Conservation (phyloP, 2,888 invertebrate species). For the Crematogaster levior region DNA sequence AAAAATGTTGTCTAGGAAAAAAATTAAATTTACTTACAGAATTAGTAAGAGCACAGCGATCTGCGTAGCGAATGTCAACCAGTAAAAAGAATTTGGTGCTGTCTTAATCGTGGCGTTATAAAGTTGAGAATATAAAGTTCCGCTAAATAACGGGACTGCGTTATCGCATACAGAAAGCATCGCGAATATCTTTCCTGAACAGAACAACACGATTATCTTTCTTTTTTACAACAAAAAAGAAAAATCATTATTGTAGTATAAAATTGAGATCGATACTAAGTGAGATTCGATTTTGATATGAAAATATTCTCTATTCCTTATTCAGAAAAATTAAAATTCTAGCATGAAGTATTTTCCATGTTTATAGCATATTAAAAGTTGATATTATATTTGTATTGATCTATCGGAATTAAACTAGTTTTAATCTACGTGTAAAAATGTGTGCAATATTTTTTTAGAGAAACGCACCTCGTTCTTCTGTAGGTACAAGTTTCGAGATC, state of each 20-base stretch:
- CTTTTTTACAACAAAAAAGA: neutral
- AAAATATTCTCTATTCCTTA: too few species aligned
- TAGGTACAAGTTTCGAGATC: slow-evolving; percentile 92
- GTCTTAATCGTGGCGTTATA: slow-evolving; percentile 90
- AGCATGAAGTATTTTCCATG: neutral
- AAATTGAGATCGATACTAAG: slow-evolving; percentile 4
- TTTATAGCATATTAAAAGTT: neutral
- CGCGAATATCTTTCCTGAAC: slow-evolving; percentile 91
- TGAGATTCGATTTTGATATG: neutral
- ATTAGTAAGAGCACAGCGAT: slow-evolving; percentile 89
- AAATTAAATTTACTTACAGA: slow-evolving; percentile 88
- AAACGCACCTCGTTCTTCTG: slow-evolving; percentile 89
- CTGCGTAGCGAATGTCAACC: slow-evolving; percentile 91
- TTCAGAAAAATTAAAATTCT: neutral
- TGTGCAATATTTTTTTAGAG: neutral
- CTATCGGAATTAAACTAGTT: neutral
- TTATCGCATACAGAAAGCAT: slow-evolving; percentile 93
- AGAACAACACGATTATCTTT: neutral
- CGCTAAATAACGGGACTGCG: slow-evolving; percentile 91
- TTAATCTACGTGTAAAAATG: neutral
- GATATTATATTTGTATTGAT: neutral
- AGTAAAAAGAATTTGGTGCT: slow-evolving; percentile 89
- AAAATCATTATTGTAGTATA: neutral
- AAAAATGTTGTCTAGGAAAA: neutral
- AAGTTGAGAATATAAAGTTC: slow-evolving; percentile 90